These are phyloP conservation scores for Operophtera brumata DNA, from an alignment of 2,888 invertebrate genomes.

Conservation along the genomic window DNA sequence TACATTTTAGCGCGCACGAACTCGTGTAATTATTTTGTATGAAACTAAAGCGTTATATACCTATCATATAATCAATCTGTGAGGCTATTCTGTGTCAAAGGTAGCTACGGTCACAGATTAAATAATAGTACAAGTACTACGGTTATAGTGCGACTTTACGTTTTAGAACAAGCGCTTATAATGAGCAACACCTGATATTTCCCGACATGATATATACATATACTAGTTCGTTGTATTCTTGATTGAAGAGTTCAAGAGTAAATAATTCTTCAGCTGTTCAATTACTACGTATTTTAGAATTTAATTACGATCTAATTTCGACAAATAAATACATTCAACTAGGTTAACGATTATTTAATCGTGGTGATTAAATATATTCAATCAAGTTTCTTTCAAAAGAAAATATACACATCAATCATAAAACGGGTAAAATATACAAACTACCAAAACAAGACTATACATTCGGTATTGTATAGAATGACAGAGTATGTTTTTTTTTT, in stretches of 20 bases:
- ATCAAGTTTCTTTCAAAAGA: no score
- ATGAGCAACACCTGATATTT: conserved; percentile 36
- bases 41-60: no score
- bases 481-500: no score
- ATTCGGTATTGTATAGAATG: no score
- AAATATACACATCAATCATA: no score
- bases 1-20: no score
- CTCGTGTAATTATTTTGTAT: no score
- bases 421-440: not conserved
- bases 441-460: no score
- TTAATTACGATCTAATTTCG: not conserved
- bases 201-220: conserved; percentile 34
- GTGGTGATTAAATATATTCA: not conserved
- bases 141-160: conserved; percentile 35
- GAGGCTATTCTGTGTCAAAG: conserved; percentile 9
- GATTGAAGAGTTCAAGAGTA: conserved; percentile 16
- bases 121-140: no score
- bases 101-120: not conserved
- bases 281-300: conserved; percentile 2
- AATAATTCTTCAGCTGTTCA: conserved; percentile 6
- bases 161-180: conserved; percentile 27
- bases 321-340: not conserved
- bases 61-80: no score
- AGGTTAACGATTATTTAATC: not conserved
- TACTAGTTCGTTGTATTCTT: no score